Evolutionary conservation across 2,888 invertebrate genomes (phyloP).

Genomic region (Pteria penguin): DNA sequence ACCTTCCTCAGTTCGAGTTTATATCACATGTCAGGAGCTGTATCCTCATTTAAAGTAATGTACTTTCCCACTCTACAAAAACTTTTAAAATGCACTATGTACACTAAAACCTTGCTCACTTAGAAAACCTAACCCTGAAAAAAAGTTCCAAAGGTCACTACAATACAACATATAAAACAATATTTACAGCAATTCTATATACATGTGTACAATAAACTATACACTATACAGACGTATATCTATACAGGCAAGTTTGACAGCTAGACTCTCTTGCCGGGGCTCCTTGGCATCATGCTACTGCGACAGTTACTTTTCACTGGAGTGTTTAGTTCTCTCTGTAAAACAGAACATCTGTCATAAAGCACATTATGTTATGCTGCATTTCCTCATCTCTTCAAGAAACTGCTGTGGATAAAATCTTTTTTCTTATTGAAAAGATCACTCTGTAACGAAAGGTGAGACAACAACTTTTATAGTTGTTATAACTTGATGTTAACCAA

Average conservation of each 20-base stretch:
- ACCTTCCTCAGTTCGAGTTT: too few relatives aligned
- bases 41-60: too few relatives aligned
- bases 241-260: background rate
- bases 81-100: too few relatives aligned
- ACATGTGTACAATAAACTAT: background rate
- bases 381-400: background rate
- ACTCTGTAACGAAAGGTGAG: background rate
- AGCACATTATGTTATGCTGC: background rate
- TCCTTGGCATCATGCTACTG: constrained; percentile 64
- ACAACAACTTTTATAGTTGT: too few relatives aligned
- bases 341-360: constrained; percentile 30
- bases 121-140: too few relatives aligned
- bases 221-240: background rate
- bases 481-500: too few relatives aligned
- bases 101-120: too few relatives aligned
- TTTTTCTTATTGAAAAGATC: background rate
- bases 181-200: too few relatives aligned
- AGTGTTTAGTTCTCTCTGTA: constrained; percentile 68
- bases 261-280: constrained; percentile 40
- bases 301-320: constrained; percentile 68
- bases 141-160: too few relatives aligned
- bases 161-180: too few relatives aligned
- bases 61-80: too few relatives aligned
- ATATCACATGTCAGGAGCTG: too few relatives aligned
- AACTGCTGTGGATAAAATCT: background rate